phyloP scores from a whole-genome alignment of 2,888 invertebrate genomes.

The Galerucella pusilla region DNA sequence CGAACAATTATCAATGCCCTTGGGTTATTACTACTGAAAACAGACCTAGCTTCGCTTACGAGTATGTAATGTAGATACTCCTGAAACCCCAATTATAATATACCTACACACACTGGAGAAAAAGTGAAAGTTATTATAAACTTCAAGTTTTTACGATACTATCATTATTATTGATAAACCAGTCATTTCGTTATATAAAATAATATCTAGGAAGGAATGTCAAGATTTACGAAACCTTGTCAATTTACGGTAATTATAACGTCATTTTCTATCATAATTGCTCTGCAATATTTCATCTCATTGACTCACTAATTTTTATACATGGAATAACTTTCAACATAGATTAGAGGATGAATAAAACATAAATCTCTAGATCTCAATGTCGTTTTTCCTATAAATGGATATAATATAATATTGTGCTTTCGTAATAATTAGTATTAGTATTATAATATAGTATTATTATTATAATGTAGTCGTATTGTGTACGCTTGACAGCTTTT shows the following conservation, averaged over 20 bases:
- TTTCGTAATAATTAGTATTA: not conserved
- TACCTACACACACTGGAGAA: not conserved
- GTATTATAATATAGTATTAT: too few relatives aligned
- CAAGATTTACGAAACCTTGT: slow-evolving; percentile 29
- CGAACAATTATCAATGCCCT: too few relatives aligned
- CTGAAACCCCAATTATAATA: too few relatives aligned
- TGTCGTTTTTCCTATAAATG: slow-evolving; percentile 13
- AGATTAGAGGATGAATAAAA: slow-evolving; percentile 12
- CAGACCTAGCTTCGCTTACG: too few relatives aligned
- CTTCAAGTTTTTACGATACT: not conserved
- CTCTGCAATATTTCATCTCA: slow-evolving; percentile 31
- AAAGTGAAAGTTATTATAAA: too few relatives aligned
- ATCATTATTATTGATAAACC: not conserved
- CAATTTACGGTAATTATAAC: slow-evolving; percentile 37
- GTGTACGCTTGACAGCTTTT: too few relatives aligned
- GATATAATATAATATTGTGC: not conserved
- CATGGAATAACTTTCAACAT: slow-evolving; percentile 13
- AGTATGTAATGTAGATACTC: too few relatives aligned
- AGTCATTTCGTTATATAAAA: not conserved
- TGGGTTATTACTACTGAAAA: too few relatives aligned
- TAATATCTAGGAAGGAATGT: slow-evolving; percentile 12
- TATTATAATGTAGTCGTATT: too few relatives aligned
- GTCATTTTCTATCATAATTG: slow-evolving; percentile 39
- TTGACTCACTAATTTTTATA: slow-evolving; percentile 36
- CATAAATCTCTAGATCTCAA: slow-evolving; percentile 8